phyloP scores from a whole-genome alignment of 2,797 vertebrate genomes.

The Champsocephalus esox region DNA sequence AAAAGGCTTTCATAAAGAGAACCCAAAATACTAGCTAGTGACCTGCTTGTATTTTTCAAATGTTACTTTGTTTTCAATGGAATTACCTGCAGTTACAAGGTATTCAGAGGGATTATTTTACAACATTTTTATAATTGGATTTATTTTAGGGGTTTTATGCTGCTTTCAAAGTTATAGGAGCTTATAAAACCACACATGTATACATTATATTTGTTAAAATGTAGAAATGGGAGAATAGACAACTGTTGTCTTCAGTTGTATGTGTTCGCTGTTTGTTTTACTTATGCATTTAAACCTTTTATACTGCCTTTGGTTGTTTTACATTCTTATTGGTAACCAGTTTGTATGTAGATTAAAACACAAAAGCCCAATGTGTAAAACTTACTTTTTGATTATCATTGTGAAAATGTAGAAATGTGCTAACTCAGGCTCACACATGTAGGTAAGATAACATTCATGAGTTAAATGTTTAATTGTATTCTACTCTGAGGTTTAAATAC shows the following conservation, averaged over 20 bases:
- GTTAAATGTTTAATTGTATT: too few relatives aligned
- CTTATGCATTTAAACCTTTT: too few relatives aligned
- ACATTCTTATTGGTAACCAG: too few relatives aligned
- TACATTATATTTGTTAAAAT: too few relatives aligned
- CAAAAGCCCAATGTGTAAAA: neutral
- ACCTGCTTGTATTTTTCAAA: conserved; percentile 16
- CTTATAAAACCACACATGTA: neutral
- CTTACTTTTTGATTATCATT: neutral
- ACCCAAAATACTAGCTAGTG: neutral
- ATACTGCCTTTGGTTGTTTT: too few relatives aligned
- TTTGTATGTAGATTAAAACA: too few relatives aligned
- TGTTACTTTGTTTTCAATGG: neutral
- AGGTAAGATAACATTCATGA: neutral
- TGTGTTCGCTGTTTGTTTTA: too few relatives aligned
- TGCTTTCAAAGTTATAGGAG: neutral
- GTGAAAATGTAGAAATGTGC: too few relatives aligned
- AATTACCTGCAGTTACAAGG: neutral
- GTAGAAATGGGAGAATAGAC: too few relatives aligned
- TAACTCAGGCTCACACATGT: too few relatives aligned
- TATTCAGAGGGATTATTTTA: neutral
- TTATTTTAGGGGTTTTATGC: neutral
- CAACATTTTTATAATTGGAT: neutral
- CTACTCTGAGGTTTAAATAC: neutral
- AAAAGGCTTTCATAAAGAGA: neutral
- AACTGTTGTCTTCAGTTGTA: too few relatives aligned